A percentile compares a stretch with the other conserved stretches of the same genome.
These are phyloP conservation scores for Lacerta viridis DNA, from an alignment of 2,797 vertebrate genomes.

Conservation along the genomic window DNA sequence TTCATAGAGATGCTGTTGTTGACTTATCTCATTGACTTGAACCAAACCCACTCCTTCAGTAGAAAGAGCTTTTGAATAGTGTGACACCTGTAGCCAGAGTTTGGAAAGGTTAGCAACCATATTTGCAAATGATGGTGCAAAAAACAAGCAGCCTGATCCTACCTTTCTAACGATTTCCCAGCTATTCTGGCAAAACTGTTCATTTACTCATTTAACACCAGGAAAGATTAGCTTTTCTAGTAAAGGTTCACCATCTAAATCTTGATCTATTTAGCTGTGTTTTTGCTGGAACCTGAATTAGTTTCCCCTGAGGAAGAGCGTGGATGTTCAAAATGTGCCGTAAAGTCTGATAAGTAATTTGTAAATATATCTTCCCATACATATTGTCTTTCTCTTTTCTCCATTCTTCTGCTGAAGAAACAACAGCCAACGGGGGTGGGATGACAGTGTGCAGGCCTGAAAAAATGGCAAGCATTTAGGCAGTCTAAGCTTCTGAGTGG, in stretches of 20 bases:
- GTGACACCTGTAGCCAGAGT: neutral
- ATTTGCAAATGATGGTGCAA: neutral
- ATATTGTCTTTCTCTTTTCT: neutral
- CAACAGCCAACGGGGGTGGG: neutral
- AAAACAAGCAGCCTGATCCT: neutral
- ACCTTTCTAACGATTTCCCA: neutral
- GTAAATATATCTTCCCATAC: neutral
- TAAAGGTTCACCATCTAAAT: neutral
- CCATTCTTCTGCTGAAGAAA: neutral
- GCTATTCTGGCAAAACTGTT: neutral
- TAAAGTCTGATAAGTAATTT: conserved; percentile 14
- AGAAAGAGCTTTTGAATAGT: neutral
- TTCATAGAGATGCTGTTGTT: neutral
- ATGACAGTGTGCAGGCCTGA: neutral
- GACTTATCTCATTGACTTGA: neutral
- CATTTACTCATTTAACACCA: neutral
- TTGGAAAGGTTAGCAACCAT: neutral
- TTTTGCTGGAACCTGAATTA: conserved; percentile 1
- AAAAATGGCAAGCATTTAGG: neutral
- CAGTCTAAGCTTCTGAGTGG: neutral
- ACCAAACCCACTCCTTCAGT: neutral
- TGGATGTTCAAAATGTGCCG: conserved; percentile 10
- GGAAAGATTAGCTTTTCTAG: neutral
- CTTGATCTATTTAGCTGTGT: neutral
- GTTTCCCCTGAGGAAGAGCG: neutral